Base-by-base conservation (phyloP, 2,113 vertebrate genomes). In the Promerops cafer region DNA sequence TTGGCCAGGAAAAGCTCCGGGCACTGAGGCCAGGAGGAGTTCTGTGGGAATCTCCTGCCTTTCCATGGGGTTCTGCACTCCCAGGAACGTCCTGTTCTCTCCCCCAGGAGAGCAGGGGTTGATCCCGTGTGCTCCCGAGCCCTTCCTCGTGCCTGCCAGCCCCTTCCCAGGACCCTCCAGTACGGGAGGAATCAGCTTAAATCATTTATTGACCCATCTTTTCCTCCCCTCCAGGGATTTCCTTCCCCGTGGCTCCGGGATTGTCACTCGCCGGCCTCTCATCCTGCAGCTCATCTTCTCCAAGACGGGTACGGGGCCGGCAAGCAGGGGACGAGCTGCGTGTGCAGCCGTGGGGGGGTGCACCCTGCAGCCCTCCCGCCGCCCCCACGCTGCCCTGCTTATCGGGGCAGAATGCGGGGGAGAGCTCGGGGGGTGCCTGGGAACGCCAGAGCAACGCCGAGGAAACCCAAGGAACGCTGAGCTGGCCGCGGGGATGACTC, bases 221-320 rank as follows among this genome's bases (percentile, higher is more conserved):
- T 83, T 18, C 26, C 13, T 76, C 78, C 86, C 53, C 60, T 61
- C 8, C 98, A 99, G 99, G 97, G 99, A 99, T 96, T 99, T 99
- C 97, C 98, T 99, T 80, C 99, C 99, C 31, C 98, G 99, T 17
- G 99, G 99, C 56, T 99, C 99, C 27, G 99, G 99, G 56, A 99
- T 99, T 9, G 99, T 99, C 90, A 99, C 99, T 20, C 98, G 99
- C 13, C 97, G 99, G 37, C 99, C 99, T 44, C 99, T 99, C 72
- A 99, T 99, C 96, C 98, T 99, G 96, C 99, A 99, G 98, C 98
- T 99, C 96, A 99, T 99, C 96, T 99, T 99, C 98, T 99, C 98
- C 95, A 99, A 98, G 98, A 99, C 99, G 97, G 99, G 99, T 99
- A 98, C 35, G 93, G 65, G 49, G 18, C 1, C 11, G 83, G 60